phyloP scores from a whole-genome alignment of 2,113 vertebrate species.

The Boulengeromyrus knoepffleri region DNA sequence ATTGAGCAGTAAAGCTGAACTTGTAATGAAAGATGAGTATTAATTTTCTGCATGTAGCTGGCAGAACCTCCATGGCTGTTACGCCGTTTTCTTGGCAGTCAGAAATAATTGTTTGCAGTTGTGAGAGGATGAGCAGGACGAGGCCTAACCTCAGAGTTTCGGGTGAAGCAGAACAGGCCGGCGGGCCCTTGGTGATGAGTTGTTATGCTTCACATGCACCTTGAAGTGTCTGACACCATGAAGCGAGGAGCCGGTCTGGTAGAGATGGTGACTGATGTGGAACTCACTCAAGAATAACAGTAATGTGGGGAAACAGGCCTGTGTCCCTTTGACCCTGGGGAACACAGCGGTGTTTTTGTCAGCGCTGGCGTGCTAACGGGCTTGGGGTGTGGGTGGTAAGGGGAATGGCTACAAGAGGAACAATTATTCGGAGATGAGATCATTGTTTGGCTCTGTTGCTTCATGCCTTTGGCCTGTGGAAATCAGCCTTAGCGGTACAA shows the following conservation, averaged over 20 bases:
- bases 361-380: conserved; percentile 31
- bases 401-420: conserved; percentile 35
- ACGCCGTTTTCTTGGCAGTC: background rate
- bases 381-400: conserved; percentile 36
- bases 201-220: background rate
- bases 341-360: conserved; percentile 26
- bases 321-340: conserved; percentile 41
- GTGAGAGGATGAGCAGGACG: background rate
- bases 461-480: conserved; percentile 42
- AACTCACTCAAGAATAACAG: background rate
- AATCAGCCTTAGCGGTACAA: conserved; percentile 42
- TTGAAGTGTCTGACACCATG: background rate
- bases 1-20: background rate
- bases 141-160: background rate
- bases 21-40: conserved; percentile 2
- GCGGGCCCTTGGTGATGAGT: background rate
- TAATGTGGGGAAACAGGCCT: background rate
- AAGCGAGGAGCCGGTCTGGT: background rate
- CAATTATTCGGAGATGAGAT: conserved; percentile 58
- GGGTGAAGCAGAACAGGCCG: background rate
- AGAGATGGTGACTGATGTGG: background rate
- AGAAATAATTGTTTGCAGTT: background rate
- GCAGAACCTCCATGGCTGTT: background rate
- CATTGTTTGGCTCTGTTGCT: conserved; percentile 54
- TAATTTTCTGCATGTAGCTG: background rate